A percentile compares a stretch with the other conserved stretches of the same genome.
These are phyloP conservation scores for Parochlus steinenii DNA, from an alignment of 2,888 invertebrate genomes.

Conservation along the genomic window DNA sequence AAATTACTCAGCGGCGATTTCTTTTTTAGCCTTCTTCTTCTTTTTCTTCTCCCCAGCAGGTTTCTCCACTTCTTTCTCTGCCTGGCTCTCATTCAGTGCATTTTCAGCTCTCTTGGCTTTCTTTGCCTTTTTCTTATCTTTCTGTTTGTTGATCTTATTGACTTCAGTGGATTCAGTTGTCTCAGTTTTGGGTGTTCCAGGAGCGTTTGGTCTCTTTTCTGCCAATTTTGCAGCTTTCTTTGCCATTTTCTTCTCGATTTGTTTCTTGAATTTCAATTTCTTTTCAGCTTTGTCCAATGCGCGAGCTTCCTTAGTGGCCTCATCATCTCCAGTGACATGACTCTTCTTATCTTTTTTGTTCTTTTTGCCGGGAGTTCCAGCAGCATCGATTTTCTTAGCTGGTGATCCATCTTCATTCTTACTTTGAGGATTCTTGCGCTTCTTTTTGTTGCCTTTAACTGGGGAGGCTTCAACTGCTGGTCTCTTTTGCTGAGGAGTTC, in stretches of 20 bases:
- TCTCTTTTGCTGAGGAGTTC: too few relatives aligned
- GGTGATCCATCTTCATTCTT: not conserved
- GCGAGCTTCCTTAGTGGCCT: not conserved
- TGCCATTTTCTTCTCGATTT: too few relatives aligned
- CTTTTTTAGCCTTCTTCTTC: slow-evolving; percentile 1
- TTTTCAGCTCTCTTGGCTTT: not conserved
- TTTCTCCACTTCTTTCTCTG: too few relatives aligned
- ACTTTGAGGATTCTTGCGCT: not conserved
- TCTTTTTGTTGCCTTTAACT: too few relatives aligned
- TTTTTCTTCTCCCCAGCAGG: not conserved
- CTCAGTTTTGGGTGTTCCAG: not conserved
- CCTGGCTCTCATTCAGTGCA: too few relatives aligned
- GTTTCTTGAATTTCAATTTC: not conserved
- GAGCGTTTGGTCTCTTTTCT: too few relatives aligned
- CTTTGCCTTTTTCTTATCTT: not conserved
- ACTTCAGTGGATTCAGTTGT: not conserved
- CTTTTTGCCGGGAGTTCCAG: not conserved
- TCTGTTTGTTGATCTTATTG: too few relatives aligned
- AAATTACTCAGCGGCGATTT: too few relatives aligned
- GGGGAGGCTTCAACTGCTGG: too few relatives aligned
- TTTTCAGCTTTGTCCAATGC: not conserved
- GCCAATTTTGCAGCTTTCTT: too few relatives aligned
- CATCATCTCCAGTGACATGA: not conserved
- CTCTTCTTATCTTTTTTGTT: not conserved
- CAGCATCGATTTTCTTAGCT: not conserved